Evolutionary conservation across 1,140 invertebrate species (phyloP), one percentile per base, ranked within the genome.

Genomic region (Sesamia nonagrioides): DNA sequence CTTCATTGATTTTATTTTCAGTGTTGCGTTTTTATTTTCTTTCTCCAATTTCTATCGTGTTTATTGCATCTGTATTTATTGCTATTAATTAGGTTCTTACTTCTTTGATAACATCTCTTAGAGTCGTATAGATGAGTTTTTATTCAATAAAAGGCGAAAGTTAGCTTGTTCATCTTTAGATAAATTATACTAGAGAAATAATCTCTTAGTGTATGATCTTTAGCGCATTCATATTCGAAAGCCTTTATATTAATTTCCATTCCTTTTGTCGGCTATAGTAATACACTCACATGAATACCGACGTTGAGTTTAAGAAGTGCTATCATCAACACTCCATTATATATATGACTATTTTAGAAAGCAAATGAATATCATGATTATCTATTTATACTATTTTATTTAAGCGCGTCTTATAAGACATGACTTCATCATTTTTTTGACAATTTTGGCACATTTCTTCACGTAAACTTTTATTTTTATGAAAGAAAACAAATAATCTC

Each of bases 1-100:
- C 42, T 69, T 69, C 42, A 69, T 69, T 48, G 66, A 48, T 48
- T 48, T 50, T 69, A 15, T 48, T 50, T 27, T 68, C 18, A 63
- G 60, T 17, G 33, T 37, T n/a, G 60, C 11, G 4, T 45, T 50
- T 50, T 48, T 48, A 27, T 69, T 69, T 13, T 27, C 18, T 69
- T 69, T n/a, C 15, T 8, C 21, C 21, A 33, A 50, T 33, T 48
- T 69, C 35, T 50, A 33, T 18, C 35, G 18, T 8, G 5, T 50
- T 33, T 33, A 9, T 27, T 33, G 4, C n/a, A 27, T 6, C 6
- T 69, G 33, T 45, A 33, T 69, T 27, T 45, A 11, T 27, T 69
- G 18, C 13, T 11, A 45, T 66, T 42, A 1, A 18, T 66, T 66
- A 2, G 7, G 8, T 58, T 33, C 6, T 27, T 4, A 33, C 33